phyloP scores from a whole-genome alignment of 2,888 invertebrate species.

The Alsophila aescularia region DNA sequence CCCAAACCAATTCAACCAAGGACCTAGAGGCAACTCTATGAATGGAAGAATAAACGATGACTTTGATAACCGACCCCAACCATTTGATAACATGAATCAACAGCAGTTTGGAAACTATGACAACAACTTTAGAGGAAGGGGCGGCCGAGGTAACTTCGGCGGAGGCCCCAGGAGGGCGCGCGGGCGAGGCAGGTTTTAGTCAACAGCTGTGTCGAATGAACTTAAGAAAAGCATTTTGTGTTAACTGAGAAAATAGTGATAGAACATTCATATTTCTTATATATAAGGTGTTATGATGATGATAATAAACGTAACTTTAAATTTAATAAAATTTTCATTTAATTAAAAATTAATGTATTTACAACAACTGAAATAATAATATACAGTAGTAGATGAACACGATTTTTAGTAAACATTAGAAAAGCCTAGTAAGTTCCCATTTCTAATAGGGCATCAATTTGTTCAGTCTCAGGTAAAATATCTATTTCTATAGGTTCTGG shows the following conservation, averaged over 20 bases:
- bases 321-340: conserved; percentile 13
- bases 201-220: neutral
- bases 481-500: conserved; percentile 71
- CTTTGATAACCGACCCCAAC: conserved; percentile 38
- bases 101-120: conserved; percentile 48
- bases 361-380: conserved; percentile 6
- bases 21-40: conserved; percentile 50
- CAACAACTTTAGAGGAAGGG: conserved; percentile 54
- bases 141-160: conserved; percentile 48
- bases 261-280: neutral
- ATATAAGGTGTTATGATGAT: conserved; percentile 1
- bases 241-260: conserved; percentile 10
- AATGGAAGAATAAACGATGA: conserved; percentile 50
- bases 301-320: neutral
- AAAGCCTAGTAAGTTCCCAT: conserved; percentile 62
- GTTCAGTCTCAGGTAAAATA: conserved; percentile 76
- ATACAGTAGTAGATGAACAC: too few species aligned
- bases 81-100: conserved; percentile 30
- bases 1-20: conserved; percentile 3
- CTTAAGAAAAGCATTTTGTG: neutral
- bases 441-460: conserved; percentile 76
- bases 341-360: neutral
- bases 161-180: conserved; percentile 52
- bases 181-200: conserved; percentile 50
- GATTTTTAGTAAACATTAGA: conserved; percentile 19